Evolutionary conservation across 2,888 invertebrate species (phyloP), one percentile per base, ranked within the genome.

Genomic region (Axea sp.): DNA sequence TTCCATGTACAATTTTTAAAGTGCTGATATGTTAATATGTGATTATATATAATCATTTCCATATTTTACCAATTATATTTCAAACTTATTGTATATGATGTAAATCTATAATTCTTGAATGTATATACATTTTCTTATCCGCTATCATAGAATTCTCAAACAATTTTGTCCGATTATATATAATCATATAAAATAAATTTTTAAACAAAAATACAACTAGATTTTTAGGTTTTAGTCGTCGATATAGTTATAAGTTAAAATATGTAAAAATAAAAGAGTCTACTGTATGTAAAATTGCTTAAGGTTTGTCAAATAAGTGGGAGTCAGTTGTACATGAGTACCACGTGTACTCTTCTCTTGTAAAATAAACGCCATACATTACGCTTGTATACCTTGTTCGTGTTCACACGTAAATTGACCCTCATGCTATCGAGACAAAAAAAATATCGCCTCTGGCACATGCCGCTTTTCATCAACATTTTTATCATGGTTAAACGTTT

Each of bases 341-440:
- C 77, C 75, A 59, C 51, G 77, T 74, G 79, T 78, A 75, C 79
- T 83, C 79, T 80, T 81, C 76, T 83, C 77, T 59, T 86, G 86
- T 86, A 86, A 86, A 85, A 86, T 85, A 87, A 86, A 86, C 81
- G 82, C 80, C 81, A 83, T 85, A 83, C 80, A 81, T 83, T 84
- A 85, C 81, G 86, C 87, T 86, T 86, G 85, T 86, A 86, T 84
- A 84, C 78, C 75, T 81, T 73, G 62, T 64, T 57, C 57, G 57
- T 64, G 57, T 73, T 75, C 59, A 49, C 65, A 73, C 51, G 73
- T 69, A 24, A 71, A 72, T 78, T 76, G 60, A 76, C 62, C 75
- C 75, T 73, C 62, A 55, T 64, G 75, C 73, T 68, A 79, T 45
- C 47, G 73, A 78, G 71, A 76, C 72, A 75, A 73, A 65, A 75